These are phyloP conservation scores for Litocranius walleri DNA, from an alignment of 2,113 vertebrate genomes.

Conservation along the genomic window DNA sequence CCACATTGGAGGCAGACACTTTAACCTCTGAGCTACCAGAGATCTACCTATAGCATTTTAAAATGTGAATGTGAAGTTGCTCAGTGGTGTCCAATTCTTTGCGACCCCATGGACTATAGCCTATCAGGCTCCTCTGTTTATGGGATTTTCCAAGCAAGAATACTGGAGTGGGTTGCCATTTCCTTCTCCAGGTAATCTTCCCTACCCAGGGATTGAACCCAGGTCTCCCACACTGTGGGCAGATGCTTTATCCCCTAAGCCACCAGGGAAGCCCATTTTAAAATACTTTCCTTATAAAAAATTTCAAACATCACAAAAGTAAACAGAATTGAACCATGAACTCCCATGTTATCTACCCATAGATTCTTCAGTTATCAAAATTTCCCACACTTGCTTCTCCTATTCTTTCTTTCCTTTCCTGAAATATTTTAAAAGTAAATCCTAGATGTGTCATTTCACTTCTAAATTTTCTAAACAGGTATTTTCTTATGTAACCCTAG, in stretches of 20 bases:
- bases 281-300: background rate
- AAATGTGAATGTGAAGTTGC: too few relatives aligned
- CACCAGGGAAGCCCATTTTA: background rate
- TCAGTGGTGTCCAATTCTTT: too few relatives aligned
- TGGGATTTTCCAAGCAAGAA: too few relatives aligned
- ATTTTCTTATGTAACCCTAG: background rate
- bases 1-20: too few relatives aligned
- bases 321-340: background rate
- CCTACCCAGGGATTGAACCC: too few relatives aligned
- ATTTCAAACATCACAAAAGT: background rate
- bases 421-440: background rate
- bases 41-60: background rate
- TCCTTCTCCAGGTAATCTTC: too few relatives aligned
- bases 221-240: too few relatives aligned
- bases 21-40: too few relatives aligned
- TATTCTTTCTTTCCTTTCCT: background rate
- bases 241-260: too few relatives aligned
- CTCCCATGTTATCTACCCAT: background rate
- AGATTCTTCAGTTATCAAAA: background rate
- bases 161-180: too few relatives aligned
- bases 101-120: too few relatives aligned
- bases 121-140: too few relatives aligned
- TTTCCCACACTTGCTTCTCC: background rate
- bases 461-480: background rate
- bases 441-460: background rate